These are phyloP conservation scores for Ciconia boyciana DNA, from an alignment of 2,113 vertebrate species.

Conservation along the genomic window DNA sequence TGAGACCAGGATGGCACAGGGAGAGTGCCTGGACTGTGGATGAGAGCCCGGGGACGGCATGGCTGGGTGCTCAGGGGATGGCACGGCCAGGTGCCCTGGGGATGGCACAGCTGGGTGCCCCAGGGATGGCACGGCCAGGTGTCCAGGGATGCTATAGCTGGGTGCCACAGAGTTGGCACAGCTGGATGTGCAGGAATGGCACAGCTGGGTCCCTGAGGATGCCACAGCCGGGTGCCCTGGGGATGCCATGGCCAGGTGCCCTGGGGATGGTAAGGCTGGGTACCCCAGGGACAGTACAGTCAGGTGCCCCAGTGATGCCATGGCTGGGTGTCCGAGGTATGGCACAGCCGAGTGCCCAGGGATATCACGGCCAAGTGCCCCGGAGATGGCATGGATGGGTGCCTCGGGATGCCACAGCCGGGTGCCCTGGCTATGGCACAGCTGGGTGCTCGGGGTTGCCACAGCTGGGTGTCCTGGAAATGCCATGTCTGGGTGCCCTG, in stretches of 20 bases:
- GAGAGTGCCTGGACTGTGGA: accelerated
- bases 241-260: no score
- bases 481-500: background rate
- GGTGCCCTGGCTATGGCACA: no score
- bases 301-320: no score
- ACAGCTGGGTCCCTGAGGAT: accelerated
- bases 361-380: background rate
- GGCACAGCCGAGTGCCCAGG: background rate
- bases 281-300: background rate
- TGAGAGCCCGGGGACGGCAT: background rate
- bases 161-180: background rate
- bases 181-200: background rate
- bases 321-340: background rate
- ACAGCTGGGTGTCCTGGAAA: accelerated
- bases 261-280: no score
- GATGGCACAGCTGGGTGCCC: accelerated
- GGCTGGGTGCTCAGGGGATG: background rate
- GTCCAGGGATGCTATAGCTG: background rate
- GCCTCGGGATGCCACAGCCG: background rate
- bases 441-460: no score
- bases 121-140: no score
- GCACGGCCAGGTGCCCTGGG: background rate
- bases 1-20: accelerated
- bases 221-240: background rate
- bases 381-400: background rate